Evolutionary conservation across 2,888 invertebrate species (phyloP).

Genomic region (Leptothorax acervorum): DNA sequence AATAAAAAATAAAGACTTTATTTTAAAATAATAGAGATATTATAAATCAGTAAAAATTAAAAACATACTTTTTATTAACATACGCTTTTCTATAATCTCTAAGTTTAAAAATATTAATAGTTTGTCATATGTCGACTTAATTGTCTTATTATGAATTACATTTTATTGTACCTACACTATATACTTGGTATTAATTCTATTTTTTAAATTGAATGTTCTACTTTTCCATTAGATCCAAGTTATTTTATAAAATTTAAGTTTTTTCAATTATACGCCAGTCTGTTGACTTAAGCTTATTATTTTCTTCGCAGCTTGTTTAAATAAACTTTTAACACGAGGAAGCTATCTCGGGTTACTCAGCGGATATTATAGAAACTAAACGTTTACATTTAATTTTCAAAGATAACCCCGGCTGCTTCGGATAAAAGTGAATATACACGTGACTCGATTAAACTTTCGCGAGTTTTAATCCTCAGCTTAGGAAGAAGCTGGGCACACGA

Average conservation of each 20-base stretch:
- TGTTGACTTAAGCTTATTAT: conserved; percentile 37
- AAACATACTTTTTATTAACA: background rate
- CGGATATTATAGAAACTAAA: conserved; percentile 48
- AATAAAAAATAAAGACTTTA: background rate
- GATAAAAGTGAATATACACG: conserved; percentile 51
- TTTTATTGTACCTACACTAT: background rate
- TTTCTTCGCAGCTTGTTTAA: conserved; percentile 37
- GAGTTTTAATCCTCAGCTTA: conserved; percentile 47
- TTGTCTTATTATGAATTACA: background rate
- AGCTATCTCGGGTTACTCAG: conserved; percentile 45
- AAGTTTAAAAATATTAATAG: background rate
- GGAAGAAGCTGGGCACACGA: conserved; percentile 18
- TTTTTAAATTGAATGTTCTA: background rate
- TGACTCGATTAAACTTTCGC: conserved; percentile 51
- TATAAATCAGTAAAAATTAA: conserved; percentile 4
- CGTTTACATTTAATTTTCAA: conserved; percentile 53
- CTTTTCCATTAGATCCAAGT: conserved; percentile 9
- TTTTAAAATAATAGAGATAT: background rate
- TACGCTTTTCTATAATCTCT: background rate
- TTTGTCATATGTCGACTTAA: background rate
- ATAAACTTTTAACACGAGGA: conserved; percentile 42
- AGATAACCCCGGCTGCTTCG: conserved; percentile 43
- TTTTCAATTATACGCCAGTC: conserved; percentile 31
- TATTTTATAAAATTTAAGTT: conserved; percentile 22
- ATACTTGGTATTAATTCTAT: background rate